Evolutionary conservation across 1,140 invertebrate genomes (phyloP), one percentile per base, ranked within the genome.

Genomic region (Anthonomus grandis): DNA sequence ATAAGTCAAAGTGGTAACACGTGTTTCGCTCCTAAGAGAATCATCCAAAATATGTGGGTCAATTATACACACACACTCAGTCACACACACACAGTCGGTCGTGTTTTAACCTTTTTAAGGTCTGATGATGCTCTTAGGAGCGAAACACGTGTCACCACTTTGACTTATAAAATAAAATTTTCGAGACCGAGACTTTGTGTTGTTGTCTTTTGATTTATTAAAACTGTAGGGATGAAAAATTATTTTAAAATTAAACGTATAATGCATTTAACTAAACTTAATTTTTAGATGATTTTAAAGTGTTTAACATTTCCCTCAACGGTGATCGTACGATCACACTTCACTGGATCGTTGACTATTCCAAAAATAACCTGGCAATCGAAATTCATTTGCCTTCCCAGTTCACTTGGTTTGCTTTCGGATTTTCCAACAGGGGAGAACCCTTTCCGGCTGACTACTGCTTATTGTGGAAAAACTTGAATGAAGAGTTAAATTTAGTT

Each of bases 391-490:
- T 74, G 49, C 62, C 72, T 3, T 65, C 67, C 0, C 66, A 74
- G 15, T 71, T 74, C 17, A 72, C 74, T 17, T 94, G 90, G 90
- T 85, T 95, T 60, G 89, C 90, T 2, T 67, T 96, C 44, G 95
- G 95, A 24, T 97, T 97, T 76, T 97, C 95, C 0, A 85, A 95
- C 69, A 85, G 91, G 61, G 95, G 95, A 3, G 79, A 87, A 31
- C 51, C 82, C 0, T 79, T 79, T 22, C 82, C 85, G 34, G 89
- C 91, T 1, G 95, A 97, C 78, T 84, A 92, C 56, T 95, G 92
- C 64, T 72, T 97, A 9, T 78, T 93, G 24, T 92, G 88, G 86
- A 77, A 78, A 3, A 83, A 89, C 67, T 83, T 81, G 76, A 19
- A 36, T 34, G 53, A 27, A 21, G 27, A 56, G 48, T 34, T 37